Conservation (phyloP, 2,797 vertebrate genomes). For the Hapalemur alaotrensis region DNA sequence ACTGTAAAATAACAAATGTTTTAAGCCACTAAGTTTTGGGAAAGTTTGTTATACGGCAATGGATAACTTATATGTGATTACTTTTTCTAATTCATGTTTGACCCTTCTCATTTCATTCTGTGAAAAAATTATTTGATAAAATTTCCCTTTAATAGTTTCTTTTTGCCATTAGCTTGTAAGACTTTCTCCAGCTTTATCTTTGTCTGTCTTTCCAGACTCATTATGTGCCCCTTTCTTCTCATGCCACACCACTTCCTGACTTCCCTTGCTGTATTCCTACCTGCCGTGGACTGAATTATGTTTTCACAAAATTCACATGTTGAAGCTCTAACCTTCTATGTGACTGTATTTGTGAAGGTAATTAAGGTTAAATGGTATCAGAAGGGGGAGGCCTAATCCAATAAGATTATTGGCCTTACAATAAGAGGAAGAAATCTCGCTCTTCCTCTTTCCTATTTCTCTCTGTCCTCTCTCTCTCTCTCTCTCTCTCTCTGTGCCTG, state of each 20-base stretch:
- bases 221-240: neutral
- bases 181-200: neutral
- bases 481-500: neutral
- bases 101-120: neutral
- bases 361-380: neutral
- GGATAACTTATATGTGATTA: neutral
- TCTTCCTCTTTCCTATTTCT: neutral
- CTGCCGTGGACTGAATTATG: neutral
- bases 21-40: neutral
- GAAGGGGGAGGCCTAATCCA: neutral
- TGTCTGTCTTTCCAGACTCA: neutral
- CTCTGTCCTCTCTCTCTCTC: too few relatives aligned
- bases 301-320: neutral
- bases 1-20: neutral
- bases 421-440: neutral
- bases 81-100: neutral
- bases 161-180: neutral
- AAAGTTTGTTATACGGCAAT: neutral
- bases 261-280: neutral
- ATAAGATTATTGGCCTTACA: neutral
- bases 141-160: neutral
- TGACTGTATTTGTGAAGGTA: neutral
- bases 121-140: neutral
- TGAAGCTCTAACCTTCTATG: neutral
- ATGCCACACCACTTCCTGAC: too few relatives aligned